These are phyloP conservation scores for Pycnomerus fuliginosus DNA, from an alignment of 2,888 invertebrate genomes.

Conservation along the genomic window DNA sequence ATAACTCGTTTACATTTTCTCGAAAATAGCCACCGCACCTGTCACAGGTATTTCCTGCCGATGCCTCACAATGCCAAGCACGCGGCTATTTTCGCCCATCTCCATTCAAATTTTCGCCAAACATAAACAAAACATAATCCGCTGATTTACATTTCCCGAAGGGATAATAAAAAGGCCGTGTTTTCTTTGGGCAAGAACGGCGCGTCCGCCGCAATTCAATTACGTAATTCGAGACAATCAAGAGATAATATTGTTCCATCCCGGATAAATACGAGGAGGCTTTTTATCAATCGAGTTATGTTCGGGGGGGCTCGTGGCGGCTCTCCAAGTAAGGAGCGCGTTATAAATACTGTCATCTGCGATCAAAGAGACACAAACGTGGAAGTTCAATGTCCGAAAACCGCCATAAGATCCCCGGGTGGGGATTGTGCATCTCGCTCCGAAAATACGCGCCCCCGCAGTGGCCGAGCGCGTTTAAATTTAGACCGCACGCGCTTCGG, in stretches of 20 bases:
- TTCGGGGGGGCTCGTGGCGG: slow-evolving; percentile 13
- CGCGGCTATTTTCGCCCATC: slow-evolving; percentile 7
- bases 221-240: slow-evolving; percentile 9
- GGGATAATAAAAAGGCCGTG: slow-evolving; percentile 5
- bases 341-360: slow-evolving; percentile 27
- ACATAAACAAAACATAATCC: slow-evolving; percentile 4
- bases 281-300: slow-evolving; percentile 18
- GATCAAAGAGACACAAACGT: slow-evolving; percentile 22
- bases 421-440: slow-evolving; percentile 9
- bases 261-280: slow-evolving; percentile 1
- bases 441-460: slow-evolving; percentile 27
- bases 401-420: too few species aligned
- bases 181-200: neutral
- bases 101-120: slow-evolving; percentile 14
- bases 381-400: slow-evolving; percentile 25
- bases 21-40: too few species aligned
- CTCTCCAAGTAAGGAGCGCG: slow-evolving; percentile 28
- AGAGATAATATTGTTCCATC: slow-evolving; percentile 5
- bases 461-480: slow-evolving; percentile 25
- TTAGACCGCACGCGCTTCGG: slow-evolving; percentile 30
- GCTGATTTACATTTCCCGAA: neutral
- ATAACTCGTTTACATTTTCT: too few species aligned
- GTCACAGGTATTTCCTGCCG: too few species aligned
- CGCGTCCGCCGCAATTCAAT: slow-evolving; percentile 1
- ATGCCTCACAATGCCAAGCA: too few species aligned